Percentiles rank a stretch among this genome's conserved stretches.
These are phyloP conservation scores for Anoplophora glabripennis DNA, from an alignment of 1,140 invertebrate genomes.

Conservation along the genomic window DNA sequence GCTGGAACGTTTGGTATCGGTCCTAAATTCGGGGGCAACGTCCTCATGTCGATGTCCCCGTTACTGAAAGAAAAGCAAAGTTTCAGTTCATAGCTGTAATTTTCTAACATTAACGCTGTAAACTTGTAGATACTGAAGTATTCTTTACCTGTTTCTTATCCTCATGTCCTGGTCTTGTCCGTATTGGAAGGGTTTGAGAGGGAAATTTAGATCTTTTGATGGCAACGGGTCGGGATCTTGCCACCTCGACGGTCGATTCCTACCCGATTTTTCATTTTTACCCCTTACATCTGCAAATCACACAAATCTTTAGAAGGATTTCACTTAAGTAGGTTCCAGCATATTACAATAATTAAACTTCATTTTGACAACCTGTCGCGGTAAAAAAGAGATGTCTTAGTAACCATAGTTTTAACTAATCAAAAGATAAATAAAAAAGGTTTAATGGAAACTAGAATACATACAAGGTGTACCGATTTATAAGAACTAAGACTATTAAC, in stretches of 20 bases:
- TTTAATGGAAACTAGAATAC: too few species aligned
- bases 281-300: slow-evolving; percentile 2
- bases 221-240: slow-evolving; percentile 45
- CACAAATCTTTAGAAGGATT: not conserved
- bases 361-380: too few species aligned
- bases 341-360: too few species aligned
- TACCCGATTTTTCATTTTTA: slow-evolving; percentile 51
- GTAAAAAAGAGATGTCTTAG: too few species aligned
- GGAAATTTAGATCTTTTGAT: slow-evolving; percentile 10
- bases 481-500: too few species aligned
- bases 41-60: slow-evolving; percentile 48
- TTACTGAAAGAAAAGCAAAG: slow-evolving; percentile 34
- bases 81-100: not conserved
- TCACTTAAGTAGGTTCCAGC: too few species aligned
- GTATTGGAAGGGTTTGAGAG: slow-evolving; percentile 32
- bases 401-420: too few species aligned
- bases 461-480: too few species aligned
- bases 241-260: slow-evolving; percentile 62
- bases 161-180: slow-evolving; percentile 46
- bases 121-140: not conserved
- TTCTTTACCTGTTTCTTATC: slow-evolving; percentile 35
- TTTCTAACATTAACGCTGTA: not conserved
- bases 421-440: too few species aligned
- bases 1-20: not conserved
- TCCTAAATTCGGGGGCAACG: slow-evolving; percentile 30